A percentile compares a stretch with the other conserved stretches of the same genome.
phyloP scores from a whole-genome alignment of 1,140 invertebrate species.

The Plodia interpunctella region DNA sequence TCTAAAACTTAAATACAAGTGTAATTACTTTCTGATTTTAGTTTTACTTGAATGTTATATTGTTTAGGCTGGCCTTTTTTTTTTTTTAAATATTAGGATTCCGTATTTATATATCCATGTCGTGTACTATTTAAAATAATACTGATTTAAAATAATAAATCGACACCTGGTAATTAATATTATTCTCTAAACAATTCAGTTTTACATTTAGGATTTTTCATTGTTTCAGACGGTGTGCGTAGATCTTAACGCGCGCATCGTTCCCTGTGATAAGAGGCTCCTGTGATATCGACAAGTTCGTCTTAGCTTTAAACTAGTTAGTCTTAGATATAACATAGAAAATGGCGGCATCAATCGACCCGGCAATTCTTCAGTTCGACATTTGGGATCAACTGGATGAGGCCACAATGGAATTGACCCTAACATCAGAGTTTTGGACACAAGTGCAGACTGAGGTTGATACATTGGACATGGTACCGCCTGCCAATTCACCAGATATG shows the following conservation, averaged over 20 bases:
- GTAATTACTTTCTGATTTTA: too few relatives aligned
- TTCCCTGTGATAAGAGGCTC: conserved; percentile 72
- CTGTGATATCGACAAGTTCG: conserved; percentile 75
- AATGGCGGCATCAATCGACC: conserved; percentile 61
- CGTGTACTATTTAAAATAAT: too few relatives aligned
- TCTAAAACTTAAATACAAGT: too few relatives aligned
- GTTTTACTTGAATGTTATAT: too few relatives aligned
- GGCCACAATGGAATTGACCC: conserved; percentile 53
- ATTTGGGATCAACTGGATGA: conserved; percentile 60
- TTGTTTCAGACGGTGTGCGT: conserved; percentile 75
- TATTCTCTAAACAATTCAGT: too few relatives aligned
- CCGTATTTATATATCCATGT: too few relatives aligned
- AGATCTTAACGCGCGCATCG: conserved; percentile 67
- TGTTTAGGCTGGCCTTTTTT: too few relatives aligned
- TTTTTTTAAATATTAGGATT: too few relatives aligned
- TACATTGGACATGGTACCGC: conserved; percentile 47
- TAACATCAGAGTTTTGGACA: conserved; percentile 64
- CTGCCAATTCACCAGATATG: conserved; percentile 40
- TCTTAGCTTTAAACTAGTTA: conserved; percentile 75
- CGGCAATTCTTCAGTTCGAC: conserved; percentile 52
- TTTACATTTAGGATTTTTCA: conserved; percentile 24
- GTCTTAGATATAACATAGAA: conserved; percentile 49
- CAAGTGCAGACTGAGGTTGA: conserved; percentile 63
- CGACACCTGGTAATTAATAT: too few relatives aligned
- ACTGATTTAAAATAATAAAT: not conserved